Percentiles rank a stretch among this genome's conserved stretches.
These are phyloP conservation scores for Petrolisthes manimaculis DNA, from an alignment of 2,888 invertebrate genomes.

Conservation along the genomic window DNA sequence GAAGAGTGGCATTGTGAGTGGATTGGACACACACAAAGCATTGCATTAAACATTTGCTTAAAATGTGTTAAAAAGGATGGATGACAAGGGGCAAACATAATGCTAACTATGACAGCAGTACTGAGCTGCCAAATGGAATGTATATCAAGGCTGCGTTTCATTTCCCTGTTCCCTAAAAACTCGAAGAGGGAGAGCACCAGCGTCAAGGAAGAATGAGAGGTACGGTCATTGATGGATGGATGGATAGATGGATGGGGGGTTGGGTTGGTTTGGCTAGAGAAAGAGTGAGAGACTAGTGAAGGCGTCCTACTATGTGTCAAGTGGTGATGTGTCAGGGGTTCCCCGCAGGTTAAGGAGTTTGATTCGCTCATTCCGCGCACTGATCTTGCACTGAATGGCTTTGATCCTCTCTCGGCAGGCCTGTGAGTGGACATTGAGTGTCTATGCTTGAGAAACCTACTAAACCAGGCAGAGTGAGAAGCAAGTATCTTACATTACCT, in stretches of 20 bases:
- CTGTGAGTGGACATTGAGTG: conserved; percentile 71
- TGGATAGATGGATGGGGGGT: conserved; percentile 11
- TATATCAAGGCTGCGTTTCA: conserved; percentile 65
- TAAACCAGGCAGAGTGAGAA: conserved; percentile 23
- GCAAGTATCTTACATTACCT: conserved; percentile 44
- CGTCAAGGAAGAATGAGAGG: conserved; percentile 45
- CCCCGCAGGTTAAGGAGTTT: conserved; percentile 89
- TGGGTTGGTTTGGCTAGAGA: neutral
- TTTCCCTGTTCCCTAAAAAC: conserved; percentile 62
- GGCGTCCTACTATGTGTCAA: conserved; percentile 61
- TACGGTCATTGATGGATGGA: conserved; percentile 40
- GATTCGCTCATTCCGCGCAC: conserved; percentile 88
- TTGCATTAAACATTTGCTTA: conserved; percentile 58
- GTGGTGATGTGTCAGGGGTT: conserved; percentile 74
- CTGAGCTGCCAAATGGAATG: conserved; percentile 60
- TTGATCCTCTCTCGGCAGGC: conserved; percentile 87
- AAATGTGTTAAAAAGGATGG: conserved; percentile 59
- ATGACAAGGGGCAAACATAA: conserved; percentile 61
- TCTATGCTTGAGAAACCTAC: conserved; percentile 53
- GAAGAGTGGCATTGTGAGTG: conserved; percentile 65
- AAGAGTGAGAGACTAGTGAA: conserved; percentile 26
- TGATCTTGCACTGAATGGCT: conserved; percentile 87
- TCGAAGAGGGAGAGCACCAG: conserved; percentile 59
- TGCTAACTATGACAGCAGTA: conserved; percentile 53
- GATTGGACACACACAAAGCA: conserved; percentile 62